Evolutionary conservation across 1,140 invertebrate species (phyloP), one percentile per base, ranked within the genome.

Genomic region (Cryptotermes secundus): DNA sequence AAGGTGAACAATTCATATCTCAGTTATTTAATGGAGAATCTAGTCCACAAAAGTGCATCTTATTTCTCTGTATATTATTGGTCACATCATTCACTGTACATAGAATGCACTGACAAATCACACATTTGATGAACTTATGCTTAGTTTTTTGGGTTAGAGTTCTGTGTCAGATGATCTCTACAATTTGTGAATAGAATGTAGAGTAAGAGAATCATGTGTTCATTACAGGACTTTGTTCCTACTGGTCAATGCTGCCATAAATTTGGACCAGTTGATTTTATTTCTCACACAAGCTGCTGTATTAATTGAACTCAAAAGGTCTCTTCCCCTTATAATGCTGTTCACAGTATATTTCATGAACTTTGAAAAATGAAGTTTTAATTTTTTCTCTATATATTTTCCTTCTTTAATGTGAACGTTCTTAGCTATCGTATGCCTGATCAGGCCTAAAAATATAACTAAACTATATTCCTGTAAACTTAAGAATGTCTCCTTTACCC

Each of bases 131-230:
- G 59, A 72, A 72, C 59, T 72, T 26, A 72, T 72, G 16, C 31
- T 31, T 72, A 31, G n/a, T 7, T 31, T 72, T n/a, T 7, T 31
- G 26, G 59, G n/a, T 31, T 72, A 72, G 59, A 72, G 7, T 72
- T 72, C n/a, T 72, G 59, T 72, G 59, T 72, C 59, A 72, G 59
- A 72, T 72, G 59, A 72, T 72, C 59, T 72, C 59, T 72, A 72
- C 59, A 72, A 72, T 72, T 72, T 72, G 59, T 72, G 31, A n/a
- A 72, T 72, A 72, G 59, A 72, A 31, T 72, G n/a, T 72, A 72
- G 59, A 31, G 59, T 12, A 49, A 72, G 59, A 72, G 59, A 72
- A 72, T 72, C 59, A 72, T 72, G 59, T 72, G 59, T 72, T 72
- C 59, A 72, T 72, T 72, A 12, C 31, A 26, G n/a, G 59, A 26